A percentile compares a stretch with the other conserved stretches of the same genome.
phyloP scores from a whole-genome alignment of 2,113 vertebrate genomes.

The Parotia lawesii region DNA sequence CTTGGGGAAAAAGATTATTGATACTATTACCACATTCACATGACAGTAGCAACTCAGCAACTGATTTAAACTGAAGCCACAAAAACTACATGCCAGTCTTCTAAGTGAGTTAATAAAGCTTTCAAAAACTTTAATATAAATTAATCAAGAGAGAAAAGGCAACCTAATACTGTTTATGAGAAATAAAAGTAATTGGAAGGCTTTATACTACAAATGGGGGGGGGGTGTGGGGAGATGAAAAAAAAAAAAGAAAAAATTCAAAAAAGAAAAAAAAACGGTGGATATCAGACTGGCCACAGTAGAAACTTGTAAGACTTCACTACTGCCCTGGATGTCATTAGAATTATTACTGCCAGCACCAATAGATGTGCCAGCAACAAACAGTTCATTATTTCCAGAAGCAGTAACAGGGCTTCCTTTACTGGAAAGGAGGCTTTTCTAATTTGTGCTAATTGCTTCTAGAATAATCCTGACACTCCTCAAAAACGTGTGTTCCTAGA shows the following conservation, averaged over 20 bases:
- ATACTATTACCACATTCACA: not conserved
- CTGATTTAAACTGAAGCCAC: not conserved
- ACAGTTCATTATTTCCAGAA: slow-evolving; percentile 48
- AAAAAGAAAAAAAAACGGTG: not conserved
- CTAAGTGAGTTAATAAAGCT: not conserved
- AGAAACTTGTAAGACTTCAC: not conserved
- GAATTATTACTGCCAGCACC: not conserved
- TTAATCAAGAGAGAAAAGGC: not conserved
- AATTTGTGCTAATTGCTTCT: slow-evolving; percentile 37
- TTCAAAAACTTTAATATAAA: not conserved
- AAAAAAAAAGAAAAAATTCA: not conserved
- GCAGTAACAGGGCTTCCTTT: not conserved
- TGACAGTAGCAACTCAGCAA: not conserved
- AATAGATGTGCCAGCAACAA: slow-evolving; percentile 24
- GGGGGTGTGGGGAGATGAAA: fast-evolving
- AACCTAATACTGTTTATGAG: not conserved
- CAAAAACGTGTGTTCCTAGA: not conserved
- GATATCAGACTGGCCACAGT: not conserved
- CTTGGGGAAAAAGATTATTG: not conserved
- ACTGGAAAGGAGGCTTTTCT: slow-evolving; percentile 8
- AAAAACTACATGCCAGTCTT: not conserved
- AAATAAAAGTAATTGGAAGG: not conserved
- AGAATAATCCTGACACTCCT: slow-evolving; percentile 13
- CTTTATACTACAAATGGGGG: not conserved
- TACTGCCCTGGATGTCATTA: not conserved